A percentile compares a stretch with the other conserved stretches of the same genome.
These are phyloP conservation scores for Siniperca scherzeri DNA, from an alignment of 2,797 vertebrate species.

Conservation along the genomic window DNA sequence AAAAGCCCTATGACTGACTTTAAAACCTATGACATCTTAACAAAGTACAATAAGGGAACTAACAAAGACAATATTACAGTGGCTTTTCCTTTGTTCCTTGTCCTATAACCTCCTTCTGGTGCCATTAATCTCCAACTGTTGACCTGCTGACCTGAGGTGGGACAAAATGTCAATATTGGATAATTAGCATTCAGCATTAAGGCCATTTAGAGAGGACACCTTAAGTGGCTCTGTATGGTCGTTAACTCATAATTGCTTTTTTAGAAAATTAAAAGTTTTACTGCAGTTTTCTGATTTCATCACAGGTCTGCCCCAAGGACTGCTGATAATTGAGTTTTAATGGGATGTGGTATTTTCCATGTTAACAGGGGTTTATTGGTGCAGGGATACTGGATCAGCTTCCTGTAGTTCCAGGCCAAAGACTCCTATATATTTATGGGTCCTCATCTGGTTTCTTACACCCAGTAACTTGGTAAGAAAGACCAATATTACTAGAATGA, in stretches of 20 bases:
- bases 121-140: slow-evolving; percentile 78
- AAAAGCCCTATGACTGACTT: not conserved
- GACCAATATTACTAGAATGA: slow-evolving; percentile 27
- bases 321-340: slow-evolving; percentile 38
- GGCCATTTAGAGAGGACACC: slow-evolving; percentile 63
- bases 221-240: slow-evolving; percentile 31
- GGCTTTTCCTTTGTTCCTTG: slow-evolving; percentile 19
- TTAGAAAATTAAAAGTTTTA: slow-evolving; percentile 56
- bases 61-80: slow-evolving; percentile 12
- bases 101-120: slow-evolving; percentile 39
- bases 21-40: not conserved
- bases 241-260: slow-evolving; percentile 51
- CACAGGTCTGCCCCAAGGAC: slow-evolving; percentile 6
- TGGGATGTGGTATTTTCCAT: slow-evolving; percentile 38
- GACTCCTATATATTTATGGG: slow-evolving; percentile 5
- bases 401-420: slow-evolving; percentile 27
- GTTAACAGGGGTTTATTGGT: slow-evolving; percentile 34
- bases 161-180: slow-evolving; percentile 80
- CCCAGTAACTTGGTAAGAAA: slow-evolving; percentile 29
- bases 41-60: not conserved
- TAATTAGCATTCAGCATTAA: slow-evolving; percentile 73
- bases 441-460: slow-evolving; percentile 53
- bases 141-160: slow-evolving; percentile 79
- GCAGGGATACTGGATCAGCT: slow-evolving; percentile 11
- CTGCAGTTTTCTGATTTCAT: slow-evolving; percentile 24